Evolutionary conservation across 2,797 vertebrate species (phyloP).

Genomic region (Cryptoblepharus egeriae): DNA sequence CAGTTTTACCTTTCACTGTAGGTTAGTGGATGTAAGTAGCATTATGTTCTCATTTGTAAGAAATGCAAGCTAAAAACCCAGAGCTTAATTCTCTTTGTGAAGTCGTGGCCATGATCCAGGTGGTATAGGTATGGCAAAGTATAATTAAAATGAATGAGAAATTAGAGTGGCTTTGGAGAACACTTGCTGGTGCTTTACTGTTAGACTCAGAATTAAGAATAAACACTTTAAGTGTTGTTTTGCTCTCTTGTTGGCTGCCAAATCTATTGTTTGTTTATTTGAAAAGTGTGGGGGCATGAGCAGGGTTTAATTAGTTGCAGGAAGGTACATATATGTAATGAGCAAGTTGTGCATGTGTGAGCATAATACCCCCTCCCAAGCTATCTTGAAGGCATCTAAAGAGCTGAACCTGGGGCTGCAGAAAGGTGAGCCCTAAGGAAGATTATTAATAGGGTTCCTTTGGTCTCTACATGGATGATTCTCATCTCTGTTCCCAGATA

Average conservation of each 20-base stretch:
- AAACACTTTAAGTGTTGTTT: constrained; percentile 29
- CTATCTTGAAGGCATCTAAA: neutral
- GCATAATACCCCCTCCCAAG: constrained; percentile 10
- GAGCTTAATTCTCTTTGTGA: constrained; percentile 26
- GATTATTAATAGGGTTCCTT: too few species aligned
- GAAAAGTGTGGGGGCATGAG: neutral
- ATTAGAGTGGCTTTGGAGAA: constrained; percentile 55
- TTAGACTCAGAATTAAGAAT: constrained; percentile 49
- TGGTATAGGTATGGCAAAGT: constrained; percentile 37
- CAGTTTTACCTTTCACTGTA: constrained; percentile 34
- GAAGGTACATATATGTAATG: constrained; percentile 35
- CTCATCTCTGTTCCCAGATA: too few species aligned
- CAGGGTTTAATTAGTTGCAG: constrained; percentile 9
- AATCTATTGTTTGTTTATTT: constrained; percentile 55
- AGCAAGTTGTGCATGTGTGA: constrained; percentile 35
- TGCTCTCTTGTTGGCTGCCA: constrained; percentile 42
- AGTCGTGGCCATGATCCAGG: constrained; percentile 34
- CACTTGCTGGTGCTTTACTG: constrained; percentile 34
- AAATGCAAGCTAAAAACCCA: constrained; percentile 28
- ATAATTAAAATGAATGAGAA: constrained; percentile 51
- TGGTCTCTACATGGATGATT: too few species aligned
- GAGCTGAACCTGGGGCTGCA: neutral
- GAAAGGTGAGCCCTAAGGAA: too few species aligned
- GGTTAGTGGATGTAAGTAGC: constrained; percentile 15
- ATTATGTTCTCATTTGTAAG: constrained; percentile 18